A percentile compares a stretch with the other conserved stretches of the same genome.
Conservation (phyloP, 2,797 vertebrate genomes). For the Eospalax fontanierii region DNA sequence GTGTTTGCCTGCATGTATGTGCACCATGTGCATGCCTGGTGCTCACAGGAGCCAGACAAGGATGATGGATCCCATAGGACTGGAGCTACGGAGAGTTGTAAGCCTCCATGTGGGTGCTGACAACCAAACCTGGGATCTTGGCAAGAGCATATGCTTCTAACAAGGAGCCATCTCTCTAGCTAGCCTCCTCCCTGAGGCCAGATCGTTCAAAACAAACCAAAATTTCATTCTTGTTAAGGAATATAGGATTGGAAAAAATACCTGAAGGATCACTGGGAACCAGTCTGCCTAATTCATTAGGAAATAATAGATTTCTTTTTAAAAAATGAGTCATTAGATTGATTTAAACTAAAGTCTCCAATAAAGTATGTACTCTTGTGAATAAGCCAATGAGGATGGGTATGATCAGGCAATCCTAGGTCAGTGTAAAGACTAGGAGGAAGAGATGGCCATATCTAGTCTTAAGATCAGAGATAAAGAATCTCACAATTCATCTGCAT, state of each 20-base stretch:
- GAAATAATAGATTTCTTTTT: slow-evolving; percentile 13
- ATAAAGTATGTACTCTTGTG: neutral
- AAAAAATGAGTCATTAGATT: slow-evolving; percentile 40
- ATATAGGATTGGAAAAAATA: neutral
- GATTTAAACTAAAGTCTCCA: neutral
- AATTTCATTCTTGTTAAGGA: slow-evolving; percentile 57
- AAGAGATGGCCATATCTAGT: neutral
- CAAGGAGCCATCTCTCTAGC: too few relatives aligned
- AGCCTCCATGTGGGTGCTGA: too few relatives aligned
- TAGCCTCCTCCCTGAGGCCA: too few relatives aligned
- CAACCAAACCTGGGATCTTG: too few relatives aligned
- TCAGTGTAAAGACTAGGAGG: neutral
- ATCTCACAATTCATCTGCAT: neutral
- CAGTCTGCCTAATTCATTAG: neutral
- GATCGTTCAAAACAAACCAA: neutral
- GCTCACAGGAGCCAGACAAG: too few relatives aligned
- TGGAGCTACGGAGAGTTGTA: too few relatives aligned
- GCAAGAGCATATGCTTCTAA: too few relatives aligned
- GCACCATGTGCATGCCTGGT: too few relatives aligned
- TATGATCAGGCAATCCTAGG: neutral
- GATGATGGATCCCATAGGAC: too few relatives aligned
- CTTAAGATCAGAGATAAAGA: neutral
- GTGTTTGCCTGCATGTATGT: too few relatives aligned
- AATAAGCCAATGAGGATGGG: neutral
- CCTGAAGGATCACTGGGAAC: slow-evolving; percentile 49